phyloP scores from a whole-genome alignment of 2,113 vertebrate species.

The Brachypteracias leptosomus region DNA sequence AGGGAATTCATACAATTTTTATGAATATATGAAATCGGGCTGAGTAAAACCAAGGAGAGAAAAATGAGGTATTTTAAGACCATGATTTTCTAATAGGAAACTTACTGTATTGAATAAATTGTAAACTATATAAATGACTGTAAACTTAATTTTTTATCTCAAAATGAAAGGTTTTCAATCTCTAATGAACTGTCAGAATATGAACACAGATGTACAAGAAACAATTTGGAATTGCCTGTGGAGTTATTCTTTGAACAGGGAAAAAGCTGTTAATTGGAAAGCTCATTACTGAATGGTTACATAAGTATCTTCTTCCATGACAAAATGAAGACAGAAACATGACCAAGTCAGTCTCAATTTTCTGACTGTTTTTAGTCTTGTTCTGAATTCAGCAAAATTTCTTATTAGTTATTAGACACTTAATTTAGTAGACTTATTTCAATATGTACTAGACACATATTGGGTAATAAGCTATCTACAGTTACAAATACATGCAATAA shows the following conservation, averaged over 20 bases:
- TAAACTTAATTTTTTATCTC: not conserved
- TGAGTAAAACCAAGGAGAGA: not conserved
- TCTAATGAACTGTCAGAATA: not conserved
- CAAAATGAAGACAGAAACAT: not conserved
- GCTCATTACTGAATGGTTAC: not conserved
- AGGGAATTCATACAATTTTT: not conserved
- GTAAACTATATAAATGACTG: not conserved
- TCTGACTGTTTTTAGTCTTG: not conserved
- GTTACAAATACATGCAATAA: not conserved
- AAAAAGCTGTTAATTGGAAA: not conserved
- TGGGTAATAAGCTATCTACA: not conserved
- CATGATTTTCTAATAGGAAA: not conserved
- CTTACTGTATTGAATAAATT: not conserved
- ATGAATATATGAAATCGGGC: not conserved
- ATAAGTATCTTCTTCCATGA: not conserved
- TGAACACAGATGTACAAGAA: not conserved
- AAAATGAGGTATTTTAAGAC: not conserved
- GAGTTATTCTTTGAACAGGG: not conserved
- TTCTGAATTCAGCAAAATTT: not conserved
- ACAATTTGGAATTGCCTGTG: not conserved
- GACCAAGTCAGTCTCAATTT: not conserved
- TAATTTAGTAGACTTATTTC: not conserved
- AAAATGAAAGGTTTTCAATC: not conserved
- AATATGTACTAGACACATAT: not conserved
- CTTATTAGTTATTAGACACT: not conserved